Evolutionary conservation across 1,140 invertebrate species (phyloP), one percentile per base, ranked within the genome.

Genomic region (Heliconius eleuchia): DNA sequence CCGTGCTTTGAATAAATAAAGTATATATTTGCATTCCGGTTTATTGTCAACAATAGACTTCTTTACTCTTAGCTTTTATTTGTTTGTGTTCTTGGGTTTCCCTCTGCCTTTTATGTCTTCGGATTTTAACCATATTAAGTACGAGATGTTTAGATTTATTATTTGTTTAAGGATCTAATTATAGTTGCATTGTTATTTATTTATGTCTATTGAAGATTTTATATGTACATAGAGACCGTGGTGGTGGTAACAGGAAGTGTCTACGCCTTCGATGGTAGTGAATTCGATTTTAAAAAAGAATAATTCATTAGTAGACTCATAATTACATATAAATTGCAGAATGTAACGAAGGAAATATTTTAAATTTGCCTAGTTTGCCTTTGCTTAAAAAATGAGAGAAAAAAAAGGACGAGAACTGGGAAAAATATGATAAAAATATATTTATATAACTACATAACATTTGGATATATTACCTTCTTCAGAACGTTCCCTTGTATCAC

Each of bases 51-150:
- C 71, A 72, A 42, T 37, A 70, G 34, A 70, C n/a, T 8, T 7
- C 46, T 72, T 72, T 42, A 39, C n/a, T 34, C 23, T 70, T 42
- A 23, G 57, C 34, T 46, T 46, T 42, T 70, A 76, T 76, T 76
- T 42, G 57, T 76, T 76, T 70, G 39, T 76, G 50, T 66, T 76
- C 57, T 76, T 23, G 50, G 52, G 18, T 60, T 74, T 74, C n/a
- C 52, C 73, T 8, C 55, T 6, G 27, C 60, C 27, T 66, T 66
- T 27, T 27, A 66, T 66, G 27, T 66, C 23, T 30, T 27, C 3
- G 60, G 27, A 66, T 13, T 30, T 66, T 66, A 30, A 23, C 60
- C 23, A 30, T 60, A 23, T 23, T 23, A 60, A 60, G 57, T 60
- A n/a, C 19, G 23, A n/a, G 57, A 60, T 66, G 60, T 18, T 66